Conservation (phyloP, 2,888 invertebrate genomes). For the Lysandra bellargus region DNA sequence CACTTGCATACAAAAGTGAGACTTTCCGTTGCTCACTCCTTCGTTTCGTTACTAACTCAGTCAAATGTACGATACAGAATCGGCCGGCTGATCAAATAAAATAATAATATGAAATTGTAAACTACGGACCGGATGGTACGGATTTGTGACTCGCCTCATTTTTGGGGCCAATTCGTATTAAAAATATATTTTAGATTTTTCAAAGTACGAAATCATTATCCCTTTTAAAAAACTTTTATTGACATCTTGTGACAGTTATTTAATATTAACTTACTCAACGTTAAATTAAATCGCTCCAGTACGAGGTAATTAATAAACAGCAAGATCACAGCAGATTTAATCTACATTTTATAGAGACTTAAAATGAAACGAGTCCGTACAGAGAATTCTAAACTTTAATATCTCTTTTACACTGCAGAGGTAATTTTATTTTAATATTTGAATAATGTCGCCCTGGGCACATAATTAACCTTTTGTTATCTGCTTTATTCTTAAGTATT, state of each 20-base stretch:
- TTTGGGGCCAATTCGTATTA: too few relatives aligned
- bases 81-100: too few relatives aligned
- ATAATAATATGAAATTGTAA: too few relatives aligned
- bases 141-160: too few relatives aligned
- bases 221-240: background rate
- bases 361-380: conserved; percentile 2
- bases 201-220: background rate
- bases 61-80: too few relatives aligned
- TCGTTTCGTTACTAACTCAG: too few relatives aligned
- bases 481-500: conserved; percentile 14
- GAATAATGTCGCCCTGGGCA: conserved; percentile 15
- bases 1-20: too few relatives aligned
- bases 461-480: conserved; percentile 19
- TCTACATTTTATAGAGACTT: conserved; percentile 8
- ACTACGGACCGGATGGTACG: too few relatives aligned
- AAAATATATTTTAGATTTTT: too few relatives aligned
- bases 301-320: background rate
- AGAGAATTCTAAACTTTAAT: conserved; percentile 26
- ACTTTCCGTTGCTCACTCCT: too few relatives aligned
- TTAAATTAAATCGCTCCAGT: background rate
- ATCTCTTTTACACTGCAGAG: conserved; percentile 26
- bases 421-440: conserved; percentile 31
- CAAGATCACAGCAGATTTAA: background rate
- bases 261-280: background rate
- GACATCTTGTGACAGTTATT: background rate